Conservation (phyloP, 92 coral and sea anemone species). For the Parazoanthus swiftii region DNA sequence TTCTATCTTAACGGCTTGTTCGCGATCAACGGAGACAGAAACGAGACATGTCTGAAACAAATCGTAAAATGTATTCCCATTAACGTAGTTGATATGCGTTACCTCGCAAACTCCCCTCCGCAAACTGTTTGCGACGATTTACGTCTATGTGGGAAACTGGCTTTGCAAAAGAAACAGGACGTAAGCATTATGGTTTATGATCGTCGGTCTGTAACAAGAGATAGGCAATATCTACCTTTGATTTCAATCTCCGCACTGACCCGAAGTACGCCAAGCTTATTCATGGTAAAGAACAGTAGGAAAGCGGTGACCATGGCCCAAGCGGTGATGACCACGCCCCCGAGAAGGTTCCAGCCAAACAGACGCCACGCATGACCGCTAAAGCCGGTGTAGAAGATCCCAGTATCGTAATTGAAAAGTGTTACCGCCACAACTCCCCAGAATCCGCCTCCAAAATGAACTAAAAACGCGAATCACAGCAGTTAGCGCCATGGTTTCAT, state of each 20-base stretch:
- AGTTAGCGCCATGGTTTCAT: too few relatives aligned
- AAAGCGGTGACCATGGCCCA: slow-evolving; percentile 63
- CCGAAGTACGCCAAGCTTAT: slow-evolving; percentile 58
- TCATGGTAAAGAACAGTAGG: slow-evolving; percentile 59
- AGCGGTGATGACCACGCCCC: slow-evolving; percentile 60
- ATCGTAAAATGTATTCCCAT: too few relatives aligned
- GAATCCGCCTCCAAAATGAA: slow-evolving; percentile 89
- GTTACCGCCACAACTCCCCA: slow-evolving; percentile 94
- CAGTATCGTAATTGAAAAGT: slow-evolving; percentile 64
- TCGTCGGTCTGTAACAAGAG: too few relatives aligned
- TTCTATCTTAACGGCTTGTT: too few relatives aligned
- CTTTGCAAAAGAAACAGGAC: too few relatives aligned
- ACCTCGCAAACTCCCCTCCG: too few relatives aligned
- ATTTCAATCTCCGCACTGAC: slow-evolving; percentile 73
- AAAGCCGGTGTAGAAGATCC: slow-evolving; percentile 65
- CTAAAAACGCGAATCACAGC: slow-evolving; percentile 32
- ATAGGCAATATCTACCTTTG: slow-evolving; percentile 58
- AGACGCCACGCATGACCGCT: slow-evolving; percentile 51
- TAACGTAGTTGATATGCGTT: too few relatives aligned
- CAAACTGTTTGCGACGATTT: too few relatives aligned
- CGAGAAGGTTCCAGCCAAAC: slow-evolving; percentile 85
- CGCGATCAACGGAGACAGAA: too few relatives aligned
- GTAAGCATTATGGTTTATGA: too few relatives aligned
- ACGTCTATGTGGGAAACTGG: too few relatives aligned
- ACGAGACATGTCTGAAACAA: too few relatives aligned